Evolutionary conservation across 2,888 invertebrate genomes (phyloP).

Genomic region (Lapara coniferarum): DNA sequence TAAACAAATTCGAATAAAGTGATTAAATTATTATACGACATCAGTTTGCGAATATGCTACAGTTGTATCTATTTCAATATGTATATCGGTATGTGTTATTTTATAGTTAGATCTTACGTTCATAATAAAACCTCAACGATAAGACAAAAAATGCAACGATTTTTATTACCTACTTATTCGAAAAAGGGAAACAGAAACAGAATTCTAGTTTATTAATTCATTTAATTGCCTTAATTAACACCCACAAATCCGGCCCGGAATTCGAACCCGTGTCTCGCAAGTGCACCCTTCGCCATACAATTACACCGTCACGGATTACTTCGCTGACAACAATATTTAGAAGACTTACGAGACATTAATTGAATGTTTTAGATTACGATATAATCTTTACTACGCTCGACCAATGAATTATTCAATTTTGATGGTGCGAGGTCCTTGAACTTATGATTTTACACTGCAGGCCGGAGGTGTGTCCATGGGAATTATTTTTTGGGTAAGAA

Average conservation of each 20-base stretch:
- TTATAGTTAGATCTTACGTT: too few relatives aligned
- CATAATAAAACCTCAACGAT: too few relatives aligned
- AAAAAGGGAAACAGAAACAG: too few relatives aligned
- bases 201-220: too few relatives aligned
- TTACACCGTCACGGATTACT: slow-evolving; percentile 13
- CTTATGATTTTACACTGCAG: slow-evolving; percentile 23
- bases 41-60: too few relatives aligned
- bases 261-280: not conserved
- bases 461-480: slow-evolving; percentile 14
- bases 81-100: too few relatives aligned
- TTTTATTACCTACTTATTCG: too few relatives aligned
- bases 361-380: slow-evolving; percentile 29
- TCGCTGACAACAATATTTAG: slow-evolving; percentile 10
- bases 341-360: slow-evolving; percentile 21
- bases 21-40: too few relatives aligned
- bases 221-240: too few relatives aligned
- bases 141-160: too few relatives aligned
- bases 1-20: too few relatives aligned
- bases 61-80: too few relatives aligned
- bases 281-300: not conserved
- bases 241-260: not conserved
- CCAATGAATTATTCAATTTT: slow-evolving; percentile 33
- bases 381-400: slow-evolving; percentile 31
- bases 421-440: slow-evolving; percentile 27
- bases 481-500: not conserved